Evolutionary conservation across 30 jellyfish, hydroid and myxozoan species (phyloP), one percentile per base, ranked within the genome.

Genomic region (Nemopilema nomurai): DNA sequence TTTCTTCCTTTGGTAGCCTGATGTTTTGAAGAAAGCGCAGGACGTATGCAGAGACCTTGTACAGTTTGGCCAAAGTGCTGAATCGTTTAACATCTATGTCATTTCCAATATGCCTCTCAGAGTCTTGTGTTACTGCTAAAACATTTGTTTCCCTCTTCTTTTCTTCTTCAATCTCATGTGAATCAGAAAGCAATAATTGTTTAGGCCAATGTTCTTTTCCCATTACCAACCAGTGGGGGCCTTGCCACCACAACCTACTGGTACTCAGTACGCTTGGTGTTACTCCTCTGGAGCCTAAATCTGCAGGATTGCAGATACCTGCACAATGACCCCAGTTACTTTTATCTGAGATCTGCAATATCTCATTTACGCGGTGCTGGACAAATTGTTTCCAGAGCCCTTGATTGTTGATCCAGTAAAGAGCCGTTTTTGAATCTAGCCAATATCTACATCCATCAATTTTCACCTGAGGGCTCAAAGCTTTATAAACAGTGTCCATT

Each of bases 201-300:
- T 65, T 70, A 1, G 92, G 80, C 86, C 92, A 83, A 1, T 52
- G 51, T 13, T 28, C 49, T 41, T 51, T 24, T 23, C 92, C 89
- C 27, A 1, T 32, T 31, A 7, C 16, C 28, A 71, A 28, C 92
- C 79, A 83, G 16, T 22, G 18, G 25, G 89, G 89, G 16, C 79
- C 79, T 24, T 83, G n/a, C 89, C 92, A 72, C 89, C 92, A 83
- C 69, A 83, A 24, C 18, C n/a, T 29, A 51, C 86, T 83, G 28
- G 18, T 70, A 16, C 16, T 49, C 8, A 67, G 76, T 4, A 3
- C 16, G 49, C 80, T 28, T 3, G 80, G 53, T 1, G 89, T 1
- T 17, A 72, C 89, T 24, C 92, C 92, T 52, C 89, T 83, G 8
- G 92, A 83, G 17, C 86, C 89, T 25, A 83, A 17, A 70, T 49